Evolutionary conservation across 2,888 invertebrate species (phyloP).

Genomic region (Octonoba sinensis): DNA sequence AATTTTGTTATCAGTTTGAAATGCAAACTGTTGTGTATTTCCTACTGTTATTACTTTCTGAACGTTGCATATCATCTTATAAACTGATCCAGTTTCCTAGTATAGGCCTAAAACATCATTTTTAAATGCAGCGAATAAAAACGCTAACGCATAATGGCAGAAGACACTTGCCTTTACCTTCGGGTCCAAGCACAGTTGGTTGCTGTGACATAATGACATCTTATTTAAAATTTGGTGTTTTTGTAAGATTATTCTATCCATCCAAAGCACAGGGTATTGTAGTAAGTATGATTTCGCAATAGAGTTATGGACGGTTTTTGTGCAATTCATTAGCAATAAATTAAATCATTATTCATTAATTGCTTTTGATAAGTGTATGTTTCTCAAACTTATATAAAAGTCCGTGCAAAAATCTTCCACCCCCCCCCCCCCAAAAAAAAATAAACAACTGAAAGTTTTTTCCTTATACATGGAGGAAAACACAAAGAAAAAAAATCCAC

Average conservation of each 20-base stretch:
- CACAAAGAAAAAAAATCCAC: no score
- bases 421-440: no score
- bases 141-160: conserved; percentile 45
- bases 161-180: conserved; percentile 65
- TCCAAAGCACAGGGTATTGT: conserved; percentile 37
- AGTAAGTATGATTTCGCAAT: conserved; percentile 16
- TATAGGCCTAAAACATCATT: no score
- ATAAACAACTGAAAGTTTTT: no score
- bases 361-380: not conserved
- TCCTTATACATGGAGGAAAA: no score
- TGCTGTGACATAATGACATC: conserved; percentile 65
- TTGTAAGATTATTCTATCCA: conserved; percentile 54
- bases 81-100: no score
- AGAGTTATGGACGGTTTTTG: no score
- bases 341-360: not conserved
- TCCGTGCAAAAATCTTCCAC: not conserved
- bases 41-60: no score
- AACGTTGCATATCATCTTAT: no score
- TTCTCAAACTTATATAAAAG: not conserved
- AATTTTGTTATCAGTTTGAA: no score
- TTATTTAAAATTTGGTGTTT: conserved; percentile 47
- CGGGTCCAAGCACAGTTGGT: conserved; percentile 64
- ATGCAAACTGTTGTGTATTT: no score
- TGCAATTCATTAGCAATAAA: no score
- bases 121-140: conserved; percentile 26